Conservation (phyloP, 2,797 vertebrate genomes). For the Apogon talboti region DNA sequence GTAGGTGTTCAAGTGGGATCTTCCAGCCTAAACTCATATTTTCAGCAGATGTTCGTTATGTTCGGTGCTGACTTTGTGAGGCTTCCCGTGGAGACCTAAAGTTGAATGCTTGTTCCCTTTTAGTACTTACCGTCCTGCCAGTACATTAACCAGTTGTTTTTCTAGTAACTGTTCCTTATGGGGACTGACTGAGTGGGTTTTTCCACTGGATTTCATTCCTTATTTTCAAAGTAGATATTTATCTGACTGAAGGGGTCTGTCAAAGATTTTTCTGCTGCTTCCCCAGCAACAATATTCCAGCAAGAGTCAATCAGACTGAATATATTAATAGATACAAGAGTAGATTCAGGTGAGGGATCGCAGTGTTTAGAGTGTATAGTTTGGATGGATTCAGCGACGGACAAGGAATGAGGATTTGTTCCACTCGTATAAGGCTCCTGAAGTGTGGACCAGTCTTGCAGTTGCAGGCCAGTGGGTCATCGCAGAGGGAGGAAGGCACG, state of each 20-base stretch:
- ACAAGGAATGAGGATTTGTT: constrained; percentile 33
- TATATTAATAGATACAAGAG: constrained; percentile 25
- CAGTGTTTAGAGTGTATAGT: constrained; percentile 20
- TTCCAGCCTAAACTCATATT: constrained; percentile 21
- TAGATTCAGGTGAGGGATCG: constrained; percentile 31
- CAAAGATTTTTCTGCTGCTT: constrained; percentile 38
- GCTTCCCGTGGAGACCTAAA: neutral
- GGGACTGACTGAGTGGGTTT: constrained; percentile 14
- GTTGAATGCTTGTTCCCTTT: constrained; percentile 7
- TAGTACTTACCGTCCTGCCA: constrained; percentile 1
- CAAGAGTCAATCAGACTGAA: constrained; percentile 34
- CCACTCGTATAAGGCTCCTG: constrained; percentile 17
- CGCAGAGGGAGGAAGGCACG: constrained; percentile 32
- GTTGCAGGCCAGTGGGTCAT: constrained; percentile 58
- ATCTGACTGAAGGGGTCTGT: constrained; percentile 34
- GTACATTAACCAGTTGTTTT: constrained; percentile 10
- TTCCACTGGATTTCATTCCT: constrained; percentile 8
- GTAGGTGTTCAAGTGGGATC: constrained; percentile 33
- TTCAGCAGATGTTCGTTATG: constrained; percentile 4
- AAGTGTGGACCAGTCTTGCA: constrained; percentile 33
- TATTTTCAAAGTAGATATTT: constrained; percentile 13
- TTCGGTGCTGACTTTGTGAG: constrained; percentile 9
- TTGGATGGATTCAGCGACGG: constrained; percentile 41
- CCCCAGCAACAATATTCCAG: constrained; percentile 23
- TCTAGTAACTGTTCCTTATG: constrained; percentile 13